Conservation (phyloP, 2,113 vertebrate species). For the Sitta europaea region DNA sequence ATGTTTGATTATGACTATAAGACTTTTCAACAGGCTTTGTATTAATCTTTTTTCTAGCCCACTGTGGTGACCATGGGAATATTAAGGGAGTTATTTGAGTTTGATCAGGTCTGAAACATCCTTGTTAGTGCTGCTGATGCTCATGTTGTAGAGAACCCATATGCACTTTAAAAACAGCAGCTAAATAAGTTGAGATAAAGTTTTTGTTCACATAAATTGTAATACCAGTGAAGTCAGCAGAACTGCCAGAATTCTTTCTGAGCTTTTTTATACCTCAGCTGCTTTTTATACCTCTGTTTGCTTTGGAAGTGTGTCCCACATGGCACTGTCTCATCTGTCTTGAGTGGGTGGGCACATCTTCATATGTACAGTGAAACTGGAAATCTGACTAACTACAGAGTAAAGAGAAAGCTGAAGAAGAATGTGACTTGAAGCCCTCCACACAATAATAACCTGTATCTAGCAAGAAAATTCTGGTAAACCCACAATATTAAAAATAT, state of each 20-base stretch:
- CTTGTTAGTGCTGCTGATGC: neutral
- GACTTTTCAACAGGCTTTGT: neutral
- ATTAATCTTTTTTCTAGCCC: neutral
- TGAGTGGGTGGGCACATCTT: neutral
- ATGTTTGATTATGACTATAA: neutral
- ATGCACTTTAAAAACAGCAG: neutral
- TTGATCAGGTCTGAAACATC: neutral
- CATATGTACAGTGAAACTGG: neutral
- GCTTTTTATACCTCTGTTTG: neutral
- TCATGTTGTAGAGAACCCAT: neutral
- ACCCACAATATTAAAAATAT: neutral
- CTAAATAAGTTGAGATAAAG: neutral
- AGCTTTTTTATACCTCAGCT: neutral
- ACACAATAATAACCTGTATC: neutral
- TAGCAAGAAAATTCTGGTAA: neutral
- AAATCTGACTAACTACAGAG: neutral
- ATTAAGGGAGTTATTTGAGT: neutral
- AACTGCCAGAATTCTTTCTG: neutral
- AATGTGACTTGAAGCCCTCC: neutral
- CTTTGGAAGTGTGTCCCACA: neutral
- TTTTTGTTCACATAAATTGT: neutral
- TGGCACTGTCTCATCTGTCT: neutral
- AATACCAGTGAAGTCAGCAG: neutral
- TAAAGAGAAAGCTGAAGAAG: neutral
- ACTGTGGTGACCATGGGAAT: neutral